phyloP scores from a whole-genome alignment of 2,888 invertebrate species.

The Mystacides longicornis region DNA sequence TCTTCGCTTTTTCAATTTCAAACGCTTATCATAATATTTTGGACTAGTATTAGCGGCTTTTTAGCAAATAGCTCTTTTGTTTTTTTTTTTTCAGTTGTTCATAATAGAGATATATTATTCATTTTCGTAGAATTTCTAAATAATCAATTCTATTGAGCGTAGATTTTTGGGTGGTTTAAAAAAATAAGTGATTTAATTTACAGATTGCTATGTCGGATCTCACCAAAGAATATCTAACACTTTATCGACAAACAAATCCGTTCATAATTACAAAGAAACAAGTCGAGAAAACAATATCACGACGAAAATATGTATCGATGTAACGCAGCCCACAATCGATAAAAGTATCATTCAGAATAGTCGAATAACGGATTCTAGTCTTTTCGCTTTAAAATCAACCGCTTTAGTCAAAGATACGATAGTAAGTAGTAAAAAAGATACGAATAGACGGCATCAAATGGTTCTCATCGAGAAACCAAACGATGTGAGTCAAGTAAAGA shows the following conservation, averaged over 20 bases:
- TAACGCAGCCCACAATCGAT: slow-evolving; percentile 33
- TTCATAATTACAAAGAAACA: slow-evolving; percentile 22
- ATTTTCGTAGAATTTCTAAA: background rate
- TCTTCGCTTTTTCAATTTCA: too few species aligned
- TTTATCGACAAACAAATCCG: slow-evolving; percentile 26
- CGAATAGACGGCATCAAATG: slow-evolving; percentile 15
- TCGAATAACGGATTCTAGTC: slow-evolving; percentile 6
- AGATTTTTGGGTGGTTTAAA: background rate
- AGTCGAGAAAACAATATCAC: slow-evolving; percentile 34
- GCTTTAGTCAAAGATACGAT: slow-evolving; percentile 39
- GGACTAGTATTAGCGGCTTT: too few species aligned
- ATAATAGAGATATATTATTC: background rate
- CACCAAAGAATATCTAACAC: slow-evolving; percentile 34
- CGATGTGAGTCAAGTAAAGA: slow-evolving; percentile 12
- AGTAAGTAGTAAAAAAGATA: background rate
- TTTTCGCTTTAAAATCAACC: slow-evolving; percentile 38
- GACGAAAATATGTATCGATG: slow-evolving; percentile 41
- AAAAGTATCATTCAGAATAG: slow-evolving; percentile 20
- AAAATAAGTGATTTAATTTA: slow-evolving; percentile 8
- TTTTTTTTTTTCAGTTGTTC: background rate
- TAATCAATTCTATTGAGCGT: background rate
- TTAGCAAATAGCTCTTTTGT: background rate
- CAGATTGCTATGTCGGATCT: slow-evolving; percentile 35
- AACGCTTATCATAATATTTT: too few species aligned
- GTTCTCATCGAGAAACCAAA: slow-evolving; percentile 15